These are phyloP conservation scores for Propithecus coquereli DNA, from an alignment of 2,113 vertebrate species.

Conservation along the genomic window DNA sequence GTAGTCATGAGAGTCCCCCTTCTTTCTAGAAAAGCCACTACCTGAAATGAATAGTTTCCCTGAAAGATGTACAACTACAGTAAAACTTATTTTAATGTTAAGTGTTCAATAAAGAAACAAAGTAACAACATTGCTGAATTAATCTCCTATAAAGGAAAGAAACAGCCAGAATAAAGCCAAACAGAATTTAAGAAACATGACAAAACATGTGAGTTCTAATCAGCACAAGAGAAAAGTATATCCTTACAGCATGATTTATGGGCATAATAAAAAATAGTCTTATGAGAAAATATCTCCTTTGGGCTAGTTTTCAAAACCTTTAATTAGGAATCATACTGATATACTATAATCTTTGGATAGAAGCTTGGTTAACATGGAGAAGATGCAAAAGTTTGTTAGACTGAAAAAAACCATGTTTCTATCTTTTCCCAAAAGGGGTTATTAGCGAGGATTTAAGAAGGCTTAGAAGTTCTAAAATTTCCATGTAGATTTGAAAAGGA, in stretches of 20 bases:
- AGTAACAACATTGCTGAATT: not conserved
- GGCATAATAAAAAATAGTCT: not conserved
- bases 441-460: conserved; percentile 40
- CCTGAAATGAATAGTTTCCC: not conserved
- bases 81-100: conserved; percentile 19
- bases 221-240: not conserved
- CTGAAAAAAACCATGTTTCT: not conserved
- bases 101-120: not conserved
- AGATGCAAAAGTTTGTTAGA: conserved; percentile 29
- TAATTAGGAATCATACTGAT: conserved; percentile 53
- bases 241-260: conserved; percentile 20
- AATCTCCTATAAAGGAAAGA: not conserved
- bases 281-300: conserved; percentile 39
- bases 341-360: not conserved
- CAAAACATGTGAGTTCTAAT: conserved; percentile 4
- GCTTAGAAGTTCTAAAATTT: conserved; percentile 13
- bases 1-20: not conserved
- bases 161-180: conserved; percentile 29
- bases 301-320: conserved; percentile 48
- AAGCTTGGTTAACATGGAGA: conserved; percentile 37
- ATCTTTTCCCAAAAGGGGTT: conserved; percentile 51
- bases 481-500: not conserved
- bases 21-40: not conserved
- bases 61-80: not conserved
- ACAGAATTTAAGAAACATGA: not conserved